A percentile compares a stretch with the other conserved stretches of the same genome.
Conservation (phyloP, 2,113 vertebrate genomes). For the Lycocorax pyrrhopterus region DNA sequence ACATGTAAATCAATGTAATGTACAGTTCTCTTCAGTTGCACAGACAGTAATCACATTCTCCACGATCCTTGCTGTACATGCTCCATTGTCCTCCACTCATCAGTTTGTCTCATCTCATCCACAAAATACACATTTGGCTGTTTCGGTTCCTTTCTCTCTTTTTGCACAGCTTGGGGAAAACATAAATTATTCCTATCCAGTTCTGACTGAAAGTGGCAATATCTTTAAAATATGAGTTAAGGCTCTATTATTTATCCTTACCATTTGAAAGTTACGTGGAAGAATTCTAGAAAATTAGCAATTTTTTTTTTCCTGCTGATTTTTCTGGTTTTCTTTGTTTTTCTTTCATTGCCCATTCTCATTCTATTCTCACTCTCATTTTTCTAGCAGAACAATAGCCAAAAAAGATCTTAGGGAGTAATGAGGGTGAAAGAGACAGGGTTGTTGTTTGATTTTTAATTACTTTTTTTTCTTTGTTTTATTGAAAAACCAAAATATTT, state of each 20-base stretch:
- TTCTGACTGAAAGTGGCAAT: background rate
- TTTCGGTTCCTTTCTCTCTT: background rate
- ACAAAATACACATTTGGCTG: background rate
- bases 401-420: background rate
- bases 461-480: background rate
- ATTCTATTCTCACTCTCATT: background rate
- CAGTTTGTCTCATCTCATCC: background rate
- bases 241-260: background rate
- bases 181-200: background rate
- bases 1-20: background rate
- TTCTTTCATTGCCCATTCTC: background rate
- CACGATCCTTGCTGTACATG: background rate
- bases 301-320: background rate
- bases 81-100: background rate
- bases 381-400: background rate
- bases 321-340: background rate
- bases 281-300: background rate
- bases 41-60: background rate
- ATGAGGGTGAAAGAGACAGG: background rate
- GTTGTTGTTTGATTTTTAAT: background rate
- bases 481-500: background rate
- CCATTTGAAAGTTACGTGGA: background rate
- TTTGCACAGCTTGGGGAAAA: background rate
- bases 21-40: background rate
- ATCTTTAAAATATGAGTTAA: background rate